Evolutionary conservation across 2,888 invertebrate genomes (phyloP).

Genomic region (Drosophila demipolita): DNA sequence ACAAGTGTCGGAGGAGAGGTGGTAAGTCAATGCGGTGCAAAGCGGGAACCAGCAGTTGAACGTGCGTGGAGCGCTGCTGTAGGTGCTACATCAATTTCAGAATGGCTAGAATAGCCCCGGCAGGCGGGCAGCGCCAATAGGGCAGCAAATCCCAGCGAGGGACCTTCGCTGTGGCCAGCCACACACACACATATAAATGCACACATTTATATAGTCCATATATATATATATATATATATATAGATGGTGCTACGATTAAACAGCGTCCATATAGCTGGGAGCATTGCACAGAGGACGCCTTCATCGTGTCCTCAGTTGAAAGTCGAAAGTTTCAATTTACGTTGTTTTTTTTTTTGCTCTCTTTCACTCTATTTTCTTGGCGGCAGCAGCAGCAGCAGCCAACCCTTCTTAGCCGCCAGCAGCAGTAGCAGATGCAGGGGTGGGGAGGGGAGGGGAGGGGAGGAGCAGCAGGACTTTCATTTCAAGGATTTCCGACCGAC

Average conservation of each 20-base stretch:
- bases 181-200: background rate
- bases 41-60: slow-evolving; percentile 50
- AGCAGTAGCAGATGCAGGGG: slow-evolving; percentile 1
- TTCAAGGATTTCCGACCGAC: slow-evolving; percentile 80
- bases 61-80: slow-evolving; percentile 67
- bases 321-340: slow-evolving; percentile 69
- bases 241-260: slow-evolving; percentile 63
- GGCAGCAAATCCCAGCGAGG: slow-evolving; percentile 53
- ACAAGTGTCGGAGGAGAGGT: slow-evolving; percentile 1
- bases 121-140: slow-evolving; percentile 30
- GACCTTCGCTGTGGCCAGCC: slow-evolving; percentile 42
- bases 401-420: slow-evolving; percentile 43
- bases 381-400: slow-evolving; percentile 21
- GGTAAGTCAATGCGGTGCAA: slow-evolving; percentile 42
- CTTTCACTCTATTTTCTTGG: slow-evolving; percentile 13
- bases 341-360: slow-evolving; percentile 19
- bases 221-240: slow-evolving; percentile 17
- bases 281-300: slow-evolving; percentile 57
- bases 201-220: slow-evolving; percentile 1
- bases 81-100: slow-evolving; percentile 79
- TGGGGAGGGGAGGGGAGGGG: background rate
- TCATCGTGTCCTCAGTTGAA: slow-evolving; percentile 52
- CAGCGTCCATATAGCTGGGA: slow-evolving; percentile 63
- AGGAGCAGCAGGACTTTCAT: slow-evolving; percentile 60
- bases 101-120: slow-evolving; percentile 56